Conservation (phyloP, 2,797 vertebrate genomes). For the Apodemus agrarius region DNA sequence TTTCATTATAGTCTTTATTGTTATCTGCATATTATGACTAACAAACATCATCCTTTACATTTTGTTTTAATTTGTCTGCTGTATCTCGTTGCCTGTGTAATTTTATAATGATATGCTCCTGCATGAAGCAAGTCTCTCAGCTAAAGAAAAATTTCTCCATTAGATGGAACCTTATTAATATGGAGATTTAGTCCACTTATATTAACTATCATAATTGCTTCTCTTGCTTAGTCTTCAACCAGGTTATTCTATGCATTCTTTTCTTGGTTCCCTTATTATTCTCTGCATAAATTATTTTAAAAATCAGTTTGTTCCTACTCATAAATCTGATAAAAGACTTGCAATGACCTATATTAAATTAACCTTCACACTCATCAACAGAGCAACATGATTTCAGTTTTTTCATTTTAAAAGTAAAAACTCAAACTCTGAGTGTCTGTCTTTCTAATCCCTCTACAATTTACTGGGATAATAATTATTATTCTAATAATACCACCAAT, state of each 20-base stretch:
- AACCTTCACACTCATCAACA: not conserved
- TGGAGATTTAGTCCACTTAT: conserved; percentile 13
- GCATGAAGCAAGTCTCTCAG: not conserved
- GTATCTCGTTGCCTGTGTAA: not conserved
- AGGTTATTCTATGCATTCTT: conserved; percentile 21
- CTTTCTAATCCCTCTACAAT: not conserved
- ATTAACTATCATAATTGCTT: conserved; percentile 24
- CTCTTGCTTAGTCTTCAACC: conserved; percentile 6
- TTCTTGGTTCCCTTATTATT: conserved; percentile 32
- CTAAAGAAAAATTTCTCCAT: not conserved
- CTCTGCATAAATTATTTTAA: conserved; percentile 43
- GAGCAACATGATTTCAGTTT: not conserved
- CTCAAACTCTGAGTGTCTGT: not conserved
- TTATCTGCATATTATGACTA: not conserved
- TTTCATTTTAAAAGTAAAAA: not conserved
- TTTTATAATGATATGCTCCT: not conserved
- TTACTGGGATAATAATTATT: not conserved
- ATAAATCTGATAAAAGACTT: conserved; percentile 37
- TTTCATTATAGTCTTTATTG: not conserved
- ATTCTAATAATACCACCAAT: not conserved
- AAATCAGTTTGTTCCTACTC: conserved; percentile 13
- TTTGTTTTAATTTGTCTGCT: not conserved
- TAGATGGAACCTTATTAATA: conserved; percentile 11
- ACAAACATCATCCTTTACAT: not conserved
- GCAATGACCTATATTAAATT: conserved; percentile 37